Percentiles rank a stretch among this genome's conserved stretches.
Evolutionary conservation across 2,797 vertebrate genomes (phyloP).

Genomic region (Sphenopsis melanotis): DNA sequence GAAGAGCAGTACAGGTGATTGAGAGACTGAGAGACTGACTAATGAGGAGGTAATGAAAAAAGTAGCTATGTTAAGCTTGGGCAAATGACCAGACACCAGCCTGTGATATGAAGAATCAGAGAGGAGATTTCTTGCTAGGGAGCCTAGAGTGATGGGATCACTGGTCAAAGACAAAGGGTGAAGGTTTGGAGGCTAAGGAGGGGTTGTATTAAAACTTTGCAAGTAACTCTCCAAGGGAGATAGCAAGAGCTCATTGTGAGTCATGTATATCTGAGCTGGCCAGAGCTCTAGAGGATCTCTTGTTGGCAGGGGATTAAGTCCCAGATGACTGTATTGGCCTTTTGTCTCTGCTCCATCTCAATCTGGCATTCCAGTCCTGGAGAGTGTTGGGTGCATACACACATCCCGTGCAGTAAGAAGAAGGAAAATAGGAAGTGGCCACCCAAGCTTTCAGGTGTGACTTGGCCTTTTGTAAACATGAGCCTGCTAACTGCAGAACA

Average conservation of each 20-base stretch:
- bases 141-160: background rate
- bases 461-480: background rate
- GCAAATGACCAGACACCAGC: background rate
- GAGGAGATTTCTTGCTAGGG: background rate
- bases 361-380: background rate
- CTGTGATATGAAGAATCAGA: background rate
- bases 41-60: background rate
- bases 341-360: background rate
- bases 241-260: background rate
- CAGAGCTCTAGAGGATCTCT: background rate
- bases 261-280: background rate
- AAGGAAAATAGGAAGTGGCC: background rate
- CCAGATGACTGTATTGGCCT: background rate
- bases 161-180: background rate
- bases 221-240: background rate
- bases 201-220: background rate
- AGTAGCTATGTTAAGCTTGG: background rate
- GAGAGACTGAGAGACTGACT: conserved; percentile 20
- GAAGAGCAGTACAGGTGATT: background rate
- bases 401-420: accelerated
- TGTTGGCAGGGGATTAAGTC: background rate
- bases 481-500: background rate
- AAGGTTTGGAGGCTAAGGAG: background rate
- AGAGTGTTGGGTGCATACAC: background rate
- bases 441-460: background rate